Percentiles rank a stretch among this genome's conserved stretches.
Conservation (phyloP, 2,113 vertebrate genomes). For the Sus scrofa region DNA sequence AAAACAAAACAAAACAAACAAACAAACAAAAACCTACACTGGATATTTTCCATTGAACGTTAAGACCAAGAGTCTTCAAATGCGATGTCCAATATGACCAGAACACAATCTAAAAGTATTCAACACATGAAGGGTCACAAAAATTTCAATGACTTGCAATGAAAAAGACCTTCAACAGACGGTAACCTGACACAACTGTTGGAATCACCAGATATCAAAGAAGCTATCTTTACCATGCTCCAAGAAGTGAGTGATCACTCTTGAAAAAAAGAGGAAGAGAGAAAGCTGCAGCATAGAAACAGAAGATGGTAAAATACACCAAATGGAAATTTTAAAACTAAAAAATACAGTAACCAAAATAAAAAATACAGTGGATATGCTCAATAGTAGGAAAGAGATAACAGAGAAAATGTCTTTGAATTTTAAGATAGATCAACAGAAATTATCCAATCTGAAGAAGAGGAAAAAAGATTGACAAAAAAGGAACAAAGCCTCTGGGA, state of each 20-base stretch:
- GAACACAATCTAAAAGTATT: not conserved
- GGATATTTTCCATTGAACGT: not conserved
- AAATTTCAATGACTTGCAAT: not conserved
- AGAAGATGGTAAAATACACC: not conserved
- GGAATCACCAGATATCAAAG: not conserved
- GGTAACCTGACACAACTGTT: not conserved
- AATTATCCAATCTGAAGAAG: not conserved
- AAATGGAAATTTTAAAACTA: conserved; percentile 4
- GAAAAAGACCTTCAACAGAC: not conserved
- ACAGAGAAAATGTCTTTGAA: not conserved
- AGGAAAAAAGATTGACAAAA: not conserved
- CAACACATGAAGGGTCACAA: not conserved
- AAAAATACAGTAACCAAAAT: conserved; percentile 1
- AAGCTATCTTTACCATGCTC: not conserved
- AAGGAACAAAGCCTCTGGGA: not conserved
- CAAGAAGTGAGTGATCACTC: not conserved
- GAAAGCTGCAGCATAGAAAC: not conserved
- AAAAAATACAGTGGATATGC: not conserved
- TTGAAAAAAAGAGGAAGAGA: not conserved
- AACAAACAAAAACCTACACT: not conserved
- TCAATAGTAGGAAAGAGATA: not conserved
- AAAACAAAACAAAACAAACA: not conserved
- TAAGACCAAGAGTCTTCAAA: not conserved
- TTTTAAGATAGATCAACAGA: not conserved
- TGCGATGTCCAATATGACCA: not conserved